Base-by-base conservation (phyloP, 2,113 vertebrate genomes). In the Petromus typicus region DNA sequence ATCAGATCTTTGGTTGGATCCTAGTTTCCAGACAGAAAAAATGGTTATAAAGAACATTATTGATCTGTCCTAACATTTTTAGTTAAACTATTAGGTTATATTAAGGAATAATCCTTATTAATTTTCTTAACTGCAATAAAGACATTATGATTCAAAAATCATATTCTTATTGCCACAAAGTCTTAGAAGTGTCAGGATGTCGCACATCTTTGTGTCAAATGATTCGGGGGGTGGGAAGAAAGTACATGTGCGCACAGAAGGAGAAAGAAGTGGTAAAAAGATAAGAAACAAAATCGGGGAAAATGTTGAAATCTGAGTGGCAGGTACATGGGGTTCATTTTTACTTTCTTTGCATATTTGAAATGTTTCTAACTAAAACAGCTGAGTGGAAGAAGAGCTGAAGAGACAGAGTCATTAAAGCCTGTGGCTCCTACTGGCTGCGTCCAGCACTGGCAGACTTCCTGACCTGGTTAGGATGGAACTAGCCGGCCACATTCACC, bases 321-420 rank as follows among this genome's bases (percentile, higher is more conserved):
- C 34, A 3, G 51, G 9, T 20, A n/a, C 22, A 18, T 9, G 48
- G 12, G 30, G 34, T 85, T 93, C 30, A 80, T 43, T 84, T n/a
- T 87, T 34, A 86, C 7, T 51, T 54, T 84, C 91, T 86, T 95
- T 34, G 17, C 17, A 54, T 66, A 66, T 20, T 66, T 86, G 43
- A 84, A 86, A 67, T 20, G 86, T 78, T 83, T 89, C 89, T 56
- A 83, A 87, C 37, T 75, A 90, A 79, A 78, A 89, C 40, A 57
- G 13, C 27, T 76, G 30, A 45, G 23, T 30, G 11, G 40, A 37
- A 82, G 59, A 89, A 81, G 23, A 82, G 61, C 64, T 92, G 57
- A 73, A 18, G 51, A 96, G 30, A 83, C 40, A 22, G 63, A 6
- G 10, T 37, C 59, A 92, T 75, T 22, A 57, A 73, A 85, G 14